Evolutionary conservation across 2,797 vertebrate species (phyloP), one percentile per base, ranked within the genome.

Genomic region (Monodelphis domestica): DNA sequence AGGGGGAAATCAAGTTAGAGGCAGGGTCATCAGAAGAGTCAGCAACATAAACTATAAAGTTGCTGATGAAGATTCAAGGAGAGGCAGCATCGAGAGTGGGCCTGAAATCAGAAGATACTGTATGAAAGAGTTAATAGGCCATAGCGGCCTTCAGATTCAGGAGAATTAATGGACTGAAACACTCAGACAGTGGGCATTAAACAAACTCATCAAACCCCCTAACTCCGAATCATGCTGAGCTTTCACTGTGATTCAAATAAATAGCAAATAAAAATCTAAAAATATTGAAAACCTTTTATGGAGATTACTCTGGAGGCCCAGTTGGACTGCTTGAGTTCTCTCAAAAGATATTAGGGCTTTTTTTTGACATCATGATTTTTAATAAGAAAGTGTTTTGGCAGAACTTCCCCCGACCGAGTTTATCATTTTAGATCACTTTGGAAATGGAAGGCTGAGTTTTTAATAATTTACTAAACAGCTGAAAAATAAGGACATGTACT

Each of bases 361-460:
- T 88, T 33, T 45, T 26, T 15, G n/a, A 89, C 89, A 38, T 91
- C 54, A 0, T 3, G 30, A 87, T 84, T 93, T 95, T 89, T 96
- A 92, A 91, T 88, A 89, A 93, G 96, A 93, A 93, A 87, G 54
- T 89, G 91, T 90, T 78, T 89, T 89, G 93, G 93, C 59, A n/a
- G 15, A 28, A 0, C 14, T 52, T n/a, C 1, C 50, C n/a, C 92
- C 53, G 12, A 54, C 90, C 0, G 93, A 93, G 93, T 12, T 84
- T 29, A 87, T 93, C 88, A 15, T 33, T 87, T 63, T 30, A 45
- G 93, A 26, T 63, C 92, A 15, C 88, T 95, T 90, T 57, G 54
- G 56, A 93, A 90, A 89, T 12, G 90, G 94, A 88, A 95, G 93
- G 87, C 70, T 59, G 96, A 57, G 33, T 92, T 95, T 93, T 91